These are phyloP conservation scores for Epiblema foenella DNA, from an alignment of 2,888 invertebrate genomes.

Conservation along the genomic window DNA sequence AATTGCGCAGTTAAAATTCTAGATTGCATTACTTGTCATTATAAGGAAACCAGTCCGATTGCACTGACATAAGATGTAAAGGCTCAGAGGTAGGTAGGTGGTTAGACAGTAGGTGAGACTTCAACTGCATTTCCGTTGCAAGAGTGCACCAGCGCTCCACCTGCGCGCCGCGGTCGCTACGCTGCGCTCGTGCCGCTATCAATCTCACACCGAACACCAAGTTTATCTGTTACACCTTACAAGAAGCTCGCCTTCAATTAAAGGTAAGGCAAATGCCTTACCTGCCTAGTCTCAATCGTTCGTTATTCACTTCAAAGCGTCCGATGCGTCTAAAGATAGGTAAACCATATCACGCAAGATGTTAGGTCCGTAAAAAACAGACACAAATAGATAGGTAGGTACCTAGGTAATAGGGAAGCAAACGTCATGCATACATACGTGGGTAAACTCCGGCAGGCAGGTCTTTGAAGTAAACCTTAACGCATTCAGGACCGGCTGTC, in stretches of 20 bases:
- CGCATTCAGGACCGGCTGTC: slow-evolving; percentile 65
- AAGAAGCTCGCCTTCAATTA: not conserved
- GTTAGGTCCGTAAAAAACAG: slow-evolving; percentile 17
- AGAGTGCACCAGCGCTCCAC: slow-evolving; percentile 20
- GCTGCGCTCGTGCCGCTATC: not conserved
- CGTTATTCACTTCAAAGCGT: slow-evolving; percentile 2
- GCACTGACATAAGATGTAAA: not conserved
- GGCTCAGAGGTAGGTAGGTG: not conserved
- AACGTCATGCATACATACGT: slow-evolving; percentile 56
- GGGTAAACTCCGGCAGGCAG: slow-evolving; percentile 61
- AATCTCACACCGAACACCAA: slow-evolving; percentile 8
- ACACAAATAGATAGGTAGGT: slow-evolving; percentile 19
- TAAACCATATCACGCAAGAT: not conserved
- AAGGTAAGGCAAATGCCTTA: too few relatives aligned
- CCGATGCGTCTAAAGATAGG: slow-evolving; percentile 6
- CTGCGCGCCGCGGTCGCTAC: slow-evolving; percentile 20
- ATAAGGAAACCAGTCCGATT: slow-evolving; percentile 1
- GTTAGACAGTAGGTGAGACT: not conserved
- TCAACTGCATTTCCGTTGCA: slow-evolving; percentile 24
- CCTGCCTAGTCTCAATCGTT: not conserved
- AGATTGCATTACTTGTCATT: not conserved
- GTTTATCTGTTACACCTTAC: slow-evolving; percentile 14
- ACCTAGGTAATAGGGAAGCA: slow-evolving; percentile 21
- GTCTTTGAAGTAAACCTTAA: slow-evolving; percentile 56
- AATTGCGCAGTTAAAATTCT: slow-evolving; percentile 13